Conservation (phyloP, 1,140 invertebrate species). For the Euschistus heros region DNA sequence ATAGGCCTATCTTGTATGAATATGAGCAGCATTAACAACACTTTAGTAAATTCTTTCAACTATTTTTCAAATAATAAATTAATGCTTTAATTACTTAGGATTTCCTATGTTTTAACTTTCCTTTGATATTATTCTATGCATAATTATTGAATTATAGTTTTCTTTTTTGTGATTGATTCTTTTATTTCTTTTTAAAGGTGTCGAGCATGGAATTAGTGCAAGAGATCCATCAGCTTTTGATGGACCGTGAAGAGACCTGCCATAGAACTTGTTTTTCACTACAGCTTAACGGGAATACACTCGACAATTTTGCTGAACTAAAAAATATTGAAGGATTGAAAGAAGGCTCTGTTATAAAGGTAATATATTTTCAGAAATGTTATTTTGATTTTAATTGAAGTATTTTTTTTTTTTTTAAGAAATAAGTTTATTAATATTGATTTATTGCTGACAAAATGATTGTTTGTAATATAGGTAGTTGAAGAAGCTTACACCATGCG, state of each 20-base stretch:
- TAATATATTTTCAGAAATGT: constrained; percentile 36
- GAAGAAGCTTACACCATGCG: constrained; percentile 96
- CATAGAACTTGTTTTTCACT: constrained; percentile 96
- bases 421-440: background rate
- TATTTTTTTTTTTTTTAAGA: background rate
- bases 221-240: constrained; percentile 94
- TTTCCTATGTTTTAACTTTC: too few relatives aligned
- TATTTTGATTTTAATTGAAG: background rate
- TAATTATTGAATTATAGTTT: too few relatives aligned
- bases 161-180: background rate
- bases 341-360: constrained; percentile 87
- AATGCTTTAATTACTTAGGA: too few relatives aligned
- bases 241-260: constrained; percentile 96
- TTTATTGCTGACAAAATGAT: background rate
- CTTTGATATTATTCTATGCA: too few relatives aligned
- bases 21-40: too few relatives aligned
- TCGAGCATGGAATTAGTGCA: constrained; percentile 97
- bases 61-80: too few relatives aligned
- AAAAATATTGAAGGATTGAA: constrained; percentile 93
- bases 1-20: too few relatives aligned
- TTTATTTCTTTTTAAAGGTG: constrained; percentile 44
- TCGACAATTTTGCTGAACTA: constrained; percentile 96
- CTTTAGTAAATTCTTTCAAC: too few relatives aligned
- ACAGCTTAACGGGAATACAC: constrained; percentile 81
- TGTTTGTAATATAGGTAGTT: constrained; percentile 45